These are phyloP conservation scores for Reticulitermes speratus DNA, from an alignment of 1,140 invertebrate genomes.

Conservation along the genomic window DNA sequence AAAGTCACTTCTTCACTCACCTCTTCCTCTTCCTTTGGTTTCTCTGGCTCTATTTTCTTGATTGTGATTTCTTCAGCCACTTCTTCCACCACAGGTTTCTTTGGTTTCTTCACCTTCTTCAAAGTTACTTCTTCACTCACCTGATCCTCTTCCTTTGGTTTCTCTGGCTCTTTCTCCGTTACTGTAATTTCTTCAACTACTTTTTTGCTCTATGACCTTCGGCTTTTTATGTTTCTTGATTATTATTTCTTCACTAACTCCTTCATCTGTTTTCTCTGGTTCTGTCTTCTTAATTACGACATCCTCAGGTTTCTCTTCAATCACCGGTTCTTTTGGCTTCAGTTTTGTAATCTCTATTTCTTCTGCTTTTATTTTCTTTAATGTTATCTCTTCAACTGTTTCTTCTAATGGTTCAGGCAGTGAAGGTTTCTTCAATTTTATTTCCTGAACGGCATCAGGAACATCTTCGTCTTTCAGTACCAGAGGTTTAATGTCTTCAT, in stretches of 20 bases:
- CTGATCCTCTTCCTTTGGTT: conserved; percentile 50
- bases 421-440: neutral
- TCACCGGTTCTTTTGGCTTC: conserved; percentile 34
- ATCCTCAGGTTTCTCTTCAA: conserved; percentile 45
- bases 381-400: conserved; percentile 30
- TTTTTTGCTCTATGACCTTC: conserved; percentile 35
- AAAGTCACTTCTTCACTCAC: conserved; percentile 29
- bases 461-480: conserved; percentile 24
- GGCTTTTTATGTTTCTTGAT: conserved; percentile 26
- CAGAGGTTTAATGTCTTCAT: conserved; percentile 32
- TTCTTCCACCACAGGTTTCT: conserved; percentile 41
- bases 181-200: conserved; percentile 28
- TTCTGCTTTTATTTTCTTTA: neutral
- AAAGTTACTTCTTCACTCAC: conserved; percentile 55
- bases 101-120: conserved; percentile 52
- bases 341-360: neutral
- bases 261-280: conserved; percentile 31
- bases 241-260: conserved; percentile 34
- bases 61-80: conserved; percentile 41
- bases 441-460: neutral
- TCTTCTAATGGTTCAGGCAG: conserved; percentile 29
- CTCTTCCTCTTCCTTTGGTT: conserved; percentile 37
- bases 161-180: conserved; percentile 49
- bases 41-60: conserved; percentile 40
- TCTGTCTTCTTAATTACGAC: conserved; percentile 38